phyloP scores from a whole-genome alignment of 2,797 vertebrate species.

The Hippoglossus hippoglossus region DNA sequence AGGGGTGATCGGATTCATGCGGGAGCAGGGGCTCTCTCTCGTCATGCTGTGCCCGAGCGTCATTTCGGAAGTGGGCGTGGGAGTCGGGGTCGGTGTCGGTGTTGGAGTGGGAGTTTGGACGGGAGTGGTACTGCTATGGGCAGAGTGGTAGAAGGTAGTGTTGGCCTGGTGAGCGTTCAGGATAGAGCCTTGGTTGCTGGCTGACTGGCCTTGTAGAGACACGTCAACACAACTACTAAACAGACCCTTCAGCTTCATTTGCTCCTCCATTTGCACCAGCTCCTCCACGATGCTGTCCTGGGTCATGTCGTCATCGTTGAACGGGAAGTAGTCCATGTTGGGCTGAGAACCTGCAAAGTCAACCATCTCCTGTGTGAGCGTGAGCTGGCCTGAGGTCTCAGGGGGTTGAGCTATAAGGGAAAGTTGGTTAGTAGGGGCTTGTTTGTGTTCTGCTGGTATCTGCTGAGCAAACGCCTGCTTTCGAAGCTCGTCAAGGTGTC shows the following conservation, averaged over 20 bases:
- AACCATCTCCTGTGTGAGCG: slow-evolving; percentile 92
- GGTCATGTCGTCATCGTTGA: slow-evolving; percentile 97
- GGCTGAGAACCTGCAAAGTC: slow-evolving; percentile 92
- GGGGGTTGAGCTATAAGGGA: slow-evolving; percentile 87
- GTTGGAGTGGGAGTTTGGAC: slow-evolving; percentile 93
- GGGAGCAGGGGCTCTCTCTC: slow-evolving; percentile 95
- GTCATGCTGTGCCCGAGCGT: slow-evolving; percentile 90
- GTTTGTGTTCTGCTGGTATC: slow-evolving; percentile 84
- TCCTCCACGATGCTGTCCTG: slow-evolving; percentile 99
- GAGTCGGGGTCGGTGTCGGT: slow-evolving; percentile 91
- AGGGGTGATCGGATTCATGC: slow-evolving; percentile 93
- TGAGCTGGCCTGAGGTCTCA: slow-evolving; percentile 87
- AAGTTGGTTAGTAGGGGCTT: slow-evolving; percentile 76
- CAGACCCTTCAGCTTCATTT: slow-evolving; percentile 94
- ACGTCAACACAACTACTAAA: slow-evolving; percentile 91
- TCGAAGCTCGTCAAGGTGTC: slow-evolving; percentile 87
- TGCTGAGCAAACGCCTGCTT: slow-evolving; percentile 84
- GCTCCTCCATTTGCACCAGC: slow-evolving; percentile 98
- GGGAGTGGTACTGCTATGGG: slow-evolving; percentile 94
- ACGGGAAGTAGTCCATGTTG: slow-evolving; percentile 95
- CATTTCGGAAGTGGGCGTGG: slow-evolving; percentile 96
- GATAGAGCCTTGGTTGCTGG: slow-evolving; percentile 83
- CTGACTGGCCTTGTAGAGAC: slow-evolving; percentile 88
- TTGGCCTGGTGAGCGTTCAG: slow-evolving; percentile 87
- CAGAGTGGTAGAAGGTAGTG: slow-evolving; percentile 92